Percentiles rank a stretch among this genome's conserved stretches.
phyloP scores from a whole-genome alignment of 2,113 vertebrate species.

The Stegostoma tigrinum region DNA sequence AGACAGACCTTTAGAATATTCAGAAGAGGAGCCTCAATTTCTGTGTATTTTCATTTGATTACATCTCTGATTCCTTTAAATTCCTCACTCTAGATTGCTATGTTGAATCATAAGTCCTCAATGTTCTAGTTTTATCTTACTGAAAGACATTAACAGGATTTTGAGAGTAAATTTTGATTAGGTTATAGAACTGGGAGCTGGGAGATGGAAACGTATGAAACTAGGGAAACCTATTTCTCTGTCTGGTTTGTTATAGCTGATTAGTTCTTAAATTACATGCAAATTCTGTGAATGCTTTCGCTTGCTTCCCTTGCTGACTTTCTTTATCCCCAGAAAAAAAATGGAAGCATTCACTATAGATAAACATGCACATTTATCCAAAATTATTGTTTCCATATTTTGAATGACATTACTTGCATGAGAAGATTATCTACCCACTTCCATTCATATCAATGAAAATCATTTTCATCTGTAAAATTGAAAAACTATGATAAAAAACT shows the following conservation, averaged over 20 bases:
- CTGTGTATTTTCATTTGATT: background rate
- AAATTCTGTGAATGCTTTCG: background rate
- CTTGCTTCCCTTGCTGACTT: background rate
- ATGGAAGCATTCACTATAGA: background rate
- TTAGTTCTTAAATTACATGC: background rate
- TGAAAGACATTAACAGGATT: background rate
- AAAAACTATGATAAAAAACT: background rate
- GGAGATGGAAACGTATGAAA: background rate
- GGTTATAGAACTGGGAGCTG: background rate
- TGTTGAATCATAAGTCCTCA: background rate
- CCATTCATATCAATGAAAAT: background rate
- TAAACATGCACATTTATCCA: background rate
- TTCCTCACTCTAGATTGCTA: background rate
- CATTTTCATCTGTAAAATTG: background rate
- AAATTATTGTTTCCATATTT: background rate
- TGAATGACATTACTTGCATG: background rate
- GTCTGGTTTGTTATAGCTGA: background rate
- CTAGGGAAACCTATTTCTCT: background rate
- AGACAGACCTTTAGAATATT: background rate
- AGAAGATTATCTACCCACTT: background rate
- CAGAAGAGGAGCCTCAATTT: background rate
- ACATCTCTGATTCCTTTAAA: background rate
- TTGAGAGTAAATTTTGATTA: background rate
- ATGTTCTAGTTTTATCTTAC: background rate
- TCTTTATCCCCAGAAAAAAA: background rate